Conservation (phyloP, 2,797 vertebrate species). For the Bradypodion pumilum region DNA sequence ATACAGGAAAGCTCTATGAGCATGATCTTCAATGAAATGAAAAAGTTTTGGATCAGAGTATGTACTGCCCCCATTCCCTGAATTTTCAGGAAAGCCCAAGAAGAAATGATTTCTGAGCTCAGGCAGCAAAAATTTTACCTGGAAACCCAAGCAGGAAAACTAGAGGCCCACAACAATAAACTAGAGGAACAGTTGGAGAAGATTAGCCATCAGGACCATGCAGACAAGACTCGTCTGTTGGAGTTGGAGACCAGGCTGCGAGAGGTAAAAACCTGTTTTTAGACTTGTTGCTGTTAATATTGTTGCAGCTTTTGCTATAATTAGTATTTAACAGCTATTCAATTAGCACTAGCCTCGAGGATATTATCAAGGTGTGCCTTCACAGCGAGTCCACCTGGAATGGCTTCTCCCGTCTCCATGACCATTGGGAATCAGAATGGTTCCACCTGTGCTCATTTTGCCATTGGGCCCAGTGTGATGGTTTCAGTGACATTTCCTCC, state of each 20-base stretch:
- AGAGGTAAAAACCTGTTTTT: conserved; percentile 72
- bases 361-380: too few species aligned
- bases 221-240: conserved; percentile 87
- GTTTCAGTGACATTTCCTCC: too few species aligned
- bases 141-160: conserved; percentile 83
- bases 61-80: conserved; percentile 32
- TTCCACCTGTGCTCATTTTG: too few species aligned
- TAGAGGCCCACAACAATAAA: conserved; percentile 90
- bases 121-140: conserved; percentile 98
- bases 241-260: conserved; percentile 82
- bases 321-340: neutral
- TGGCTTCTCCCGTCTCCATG: too few species aligned
- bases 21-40: neutral
- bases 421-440: too few species aligned
- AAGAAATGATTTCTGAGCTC: conserved; percentile 99
- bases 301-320: neutral
- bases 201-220: conserved; percentile 96
- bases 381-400: too few species aligned
- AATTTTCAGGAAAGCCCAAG: conserved; percentile 94
- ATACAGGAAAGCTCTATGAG: neutral
- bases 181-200: conserved; percentile 98
- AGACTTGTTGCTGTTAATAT: neutral
- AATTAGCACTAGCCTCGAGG: neutral
- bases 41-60: conserved; percentile 1
- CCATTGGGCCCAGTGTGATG: too few species aligned